Conservation (phyloP, 2,113 vertebrate genomes). For the Struthio camelus region DNA sequence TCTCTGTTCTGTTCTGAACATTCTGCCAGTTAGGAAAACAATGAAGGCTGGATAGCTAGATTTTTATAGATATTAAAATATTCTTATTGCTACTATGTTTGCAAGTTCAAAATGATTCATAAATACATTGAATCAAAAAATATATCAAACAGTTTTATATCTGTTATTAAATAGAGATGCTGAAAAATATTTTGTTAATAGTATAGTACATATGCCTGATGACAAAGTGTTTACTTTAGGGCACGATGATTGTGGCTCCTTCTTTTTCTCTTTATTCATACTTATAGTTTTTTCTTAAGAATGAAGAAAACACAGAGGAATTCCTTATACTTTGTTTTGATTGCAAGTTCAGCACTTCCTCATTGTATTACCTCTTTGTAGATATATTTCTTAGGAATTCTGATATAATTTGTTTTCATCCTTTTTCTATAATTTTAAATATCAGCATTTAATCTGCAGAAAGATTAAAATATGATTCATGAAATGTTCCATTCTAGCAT, state of each 20-base stretch:
- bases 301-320: not conserved
- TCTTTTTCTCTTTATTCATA: not conserved
- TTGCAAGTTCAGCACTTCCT: not conserved
- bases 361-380: not conserved
- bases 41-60: not conserved
- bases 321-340: not conserved
- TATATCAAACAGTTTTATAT: not conserved
- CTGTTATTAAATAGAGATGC: not conserved
- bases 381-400: not conserved
- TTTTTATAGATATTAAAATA: not conserved
- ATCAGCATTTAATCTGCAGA: not conserved
- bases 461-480: not conserved
- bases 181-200: not conserved
- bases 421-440: not conserved
- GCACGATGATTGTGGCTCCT: not conserved
- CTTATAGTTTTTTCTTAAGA: not conserved
- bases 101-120: not conserved
- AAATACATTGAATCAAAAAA: not conserved
- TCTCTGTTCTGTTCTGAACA: not conserved
- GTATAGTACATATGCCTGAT: not conserved
- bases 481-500: not conserved
- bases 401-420: not conserved
- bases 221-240: not conserved
- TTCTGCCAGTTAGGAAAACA: not conserved
- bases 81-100: not conserved